Percentiles rank a stretch among this genome's conserved stretches.
phyloP scores from a whole-genome alignment of 1,140 invertebrate species.

The Harpegnathos saltator region DNA sequence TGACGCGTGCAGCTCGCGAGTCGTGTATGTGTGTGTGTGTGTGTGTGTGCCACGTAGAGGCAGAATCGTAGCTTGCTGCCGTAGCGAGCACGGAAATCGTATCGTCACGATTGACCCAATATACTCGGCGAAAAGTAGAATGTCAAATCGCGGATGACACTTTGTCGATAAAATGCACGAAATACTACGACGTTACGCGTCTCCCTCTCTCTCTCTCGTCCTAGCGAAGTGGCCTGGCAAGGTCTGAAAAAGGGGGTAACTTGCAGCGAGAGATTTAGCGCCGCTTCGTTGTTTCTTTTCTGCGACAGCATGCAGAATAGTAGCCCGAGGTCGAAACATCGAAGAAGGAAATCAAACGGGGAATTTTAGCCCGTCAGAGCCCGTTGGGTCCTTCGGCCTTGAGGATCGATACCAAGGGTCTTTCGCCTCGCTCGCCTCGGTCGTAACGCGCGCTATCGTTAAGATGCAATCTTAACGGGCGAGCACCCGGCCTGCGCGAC shows the following conservation, averaged over 20 bases:
- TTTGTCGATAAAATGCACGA: conserved; percentile 37
- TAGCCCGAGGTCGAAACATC: not conserved
- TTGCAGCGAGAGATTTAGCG: not conserved
- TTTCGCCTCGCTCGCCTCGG: conserved; percentile 63
- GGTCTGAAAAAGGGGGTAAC: not conserved
- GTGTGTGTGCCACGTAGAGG: not conserved
- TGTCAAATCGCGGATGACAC: conserved; percentile 45
- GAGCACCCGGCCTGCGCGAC: conserved; percentile 31
- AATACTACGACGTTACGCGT: conserved; percentile 16
- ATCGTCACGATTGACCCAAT: conserved; percentile 49
- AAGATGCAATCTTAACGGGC: conserved; percentile 65
- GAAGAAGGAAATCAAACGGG: not conserved
- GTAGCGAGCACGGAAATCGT: not conserved
- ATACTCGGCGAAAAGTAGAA: conserved; percentile 35
- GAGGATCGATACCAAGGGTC: conserved; percentile 67
- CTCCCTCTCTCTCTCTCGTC: too few relatives aligned
- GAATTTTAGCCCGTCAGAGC: conserved; percentile 21
- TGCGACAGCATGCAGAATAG: not conserved
- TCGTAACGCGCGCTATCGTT: conserved; percentile 64
- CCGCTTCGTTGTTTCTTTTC: not conserved
- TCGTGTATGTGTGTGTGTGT: too few relatives aligned
- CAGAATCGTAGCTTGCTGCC: not conserved
- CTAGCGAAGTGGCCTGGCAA: not conserved
- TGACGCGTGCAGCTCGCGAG: not conserved
- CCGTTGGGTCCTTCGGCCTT: conserved; percentile 39